Evolutionary conservation across 2,888 invertebrate genomes (phyloP), one percentile per base, ranked within the genome.

Genomic region (Andrena hattorfiana): DNA sequence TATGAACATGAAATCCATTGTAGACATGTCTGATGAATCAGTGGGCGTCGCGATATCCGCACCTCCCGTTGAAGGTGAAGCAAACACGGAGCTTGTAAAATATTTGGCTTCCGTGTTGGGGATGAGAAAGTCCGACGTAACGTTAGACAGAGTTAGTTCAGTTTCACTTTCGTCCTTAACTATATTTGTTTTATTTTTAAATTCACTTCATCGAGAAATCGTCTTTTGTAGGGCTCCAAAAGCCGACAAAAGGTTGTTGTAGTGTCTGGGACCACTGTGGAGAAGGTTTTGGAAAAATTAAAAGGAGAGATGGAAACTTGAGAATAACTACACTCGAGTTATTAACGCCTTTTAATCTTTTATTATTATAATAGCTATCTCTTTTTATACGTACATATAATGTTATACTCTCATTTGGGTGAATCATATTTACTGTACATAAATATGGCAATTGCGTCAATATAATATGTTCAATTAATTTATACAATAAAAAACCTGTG

Each of bases 1-100:
- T 13, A 8, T 8, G 3, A 26, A 84, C 56, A 35, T 28, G 42
- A 77, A 78, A 78, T 77, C 30, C 69, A 84, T 89, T 84, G 42
- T 88, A 94, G 95, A 95, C 89, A 95, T 96, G 69, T 94, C 95
- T 2, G 92, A 94, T 1, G 97, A 97, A 90, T 96, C 95, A 8
- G 95, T 97, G 32, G 96, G 96, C n/a, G 95, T 97, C 16, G 96
- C 97, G 92, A 97, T 97, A 85, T 96, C 96, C 78, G 97, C 97
- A 1, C 97, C 97, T n/a, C 97, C 97, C 0, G 95, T 96, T 4
- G 97, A 97, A 90, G 97, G 97, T 2, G 97, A 97, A 94, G 97
- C 97, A 13, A 97, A 97, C 90, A 95, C 96, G 51, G 97, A 97
- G 92, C 94, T 97, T 8, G 94, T 97, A 0, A 97, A 96, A 92